These are phyloP conservation scores for Oreochromis mossambicus DNA, from an alignment of 2,797 vertebrate species.

Conservation along the genomic window DNA sequence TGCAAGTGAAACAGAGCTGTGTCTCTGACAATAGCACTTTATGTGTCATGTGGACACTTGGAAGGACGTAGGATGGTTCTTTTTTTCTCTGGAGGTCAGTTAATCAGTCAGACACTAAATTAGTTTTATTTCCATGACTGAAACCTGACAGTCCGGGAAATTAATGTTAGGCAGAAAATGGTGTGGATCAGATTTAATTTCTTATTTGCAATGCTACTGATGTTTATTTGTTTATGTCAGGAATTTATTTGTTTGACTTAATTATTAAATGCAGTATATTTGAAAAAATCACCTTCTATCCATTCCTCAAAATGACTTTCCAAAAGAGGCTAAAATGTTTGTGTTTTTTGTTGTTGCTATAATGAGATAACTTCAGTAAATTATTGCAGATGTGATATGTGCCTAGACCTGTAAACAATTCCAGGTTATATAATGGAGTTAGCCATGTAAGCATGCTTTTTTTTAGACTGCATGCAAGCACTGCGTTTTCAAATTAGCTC, in stretches of 20 bases:
- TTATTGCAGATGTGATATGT: slow-evolving; percentile 31
- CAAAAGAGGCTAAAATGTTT: slow-evolving; percentile 1
- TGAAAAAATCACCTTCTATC: not conserved
- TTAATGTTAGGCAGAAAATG: slow-evolving; percentile 1
- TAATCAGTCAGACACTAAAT: slow-evolving; percentile 3
- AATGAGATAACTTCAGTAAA: slow-evolving; percentile 1
- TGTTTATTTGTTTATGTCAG: not conserved
- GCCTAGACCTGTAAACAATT: slow-evolving; percentile 40
- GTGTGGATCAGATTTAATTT: not conserved
- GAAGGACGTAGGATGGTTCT: slow-evolving; percentile 10
- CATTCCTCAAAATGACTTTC: slow-evolving; percentile 14
- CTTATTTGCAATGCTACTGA: not conserved
- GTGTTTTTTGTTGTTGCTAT: not conserved
- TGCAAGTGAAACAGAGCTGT: slow-evolving; percentile 32
- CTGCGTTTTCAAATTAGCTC: slow-evolving; percentile 34
- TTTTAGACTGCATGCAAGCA: slow-evolving; percentile 29
- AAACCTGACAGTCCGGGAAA: slow-evolving; percentile 8
- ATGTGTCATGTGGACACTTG: slow-evolving; percentile 32
- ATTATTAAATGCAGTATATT: slow-evolving; percentile 13
- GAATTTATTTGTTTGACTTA: not conserved
- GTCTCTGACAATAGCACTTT: slow-evolving; percentile 63
- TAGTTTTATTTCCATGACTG: slow-evolving; percentile 12
- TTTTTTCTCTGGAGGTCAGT: slow-evolving; percentile 16
- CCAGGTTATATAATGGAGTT: slow-evolving; percentile 44
- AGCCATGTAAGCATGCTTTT: slow-evolving; percentile 23